Conservation (phyloP, 1,140 invertebrate species). For the Drosophila nikananu region DNA sequence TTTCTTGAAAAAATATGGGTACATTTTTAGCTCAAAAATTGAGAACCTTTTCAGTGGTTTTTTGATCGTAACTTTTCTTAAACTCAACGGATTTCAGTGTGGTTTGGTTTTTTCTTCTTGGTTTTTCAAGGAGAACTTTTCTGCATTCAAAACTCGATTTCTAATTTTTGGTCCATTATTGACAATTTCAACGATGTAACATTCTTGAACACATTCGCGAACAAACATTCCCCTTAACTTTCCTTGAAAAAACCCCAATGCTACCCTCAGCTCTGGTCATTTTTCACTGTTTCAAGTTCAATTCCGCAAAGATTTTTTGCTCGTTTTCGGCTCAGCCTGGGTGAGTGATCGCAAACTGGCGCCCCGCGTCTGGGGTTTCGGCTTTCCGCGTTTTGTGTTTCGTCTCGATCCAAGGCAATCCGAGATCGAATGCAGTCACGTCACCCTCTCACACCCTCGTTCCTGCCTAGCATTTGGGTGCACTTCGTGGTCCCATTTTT, state of each 20-base stretch:
- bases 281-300: constrained; percentile 27
- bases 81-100: too few species aligned
- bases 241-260: background rate
- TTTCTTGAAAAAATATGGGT: too few species aligned
- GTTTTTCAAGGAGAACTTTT: too few species aligned
- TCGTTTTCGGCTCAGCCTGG: background rate
- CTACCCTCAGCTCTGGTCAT: background rate
- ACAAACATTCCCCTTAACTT: background rate
- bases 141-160: too few species aligned
- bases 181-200: too few species aligned
- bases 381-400: constrained; percentile 49
- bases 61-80: too few species aligned
- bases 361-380: constrained; percentile 49
- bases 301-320: constrained; percentile 3
- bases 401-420: constrained; percentile 35
- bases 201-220: background rate
- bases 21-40: too few species aligned
- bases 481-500: constrained; percentile 52
- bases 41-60: too few species aligned
- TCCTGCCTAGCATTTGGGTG: constrained; percentile 13
- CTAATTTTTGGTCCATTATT: too few species aligned
- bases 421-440: constrained; percentile 31
- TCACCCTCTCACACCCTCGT: constrained; percentile 4
- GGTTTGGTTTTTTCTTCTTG: too few species aligned
- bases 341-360: constrained; percentile 15